Evolutionary conservation across 2,888 invertebrate genomes (phyloP).

Genomic region (Lumbricus terrestris): DNA sequence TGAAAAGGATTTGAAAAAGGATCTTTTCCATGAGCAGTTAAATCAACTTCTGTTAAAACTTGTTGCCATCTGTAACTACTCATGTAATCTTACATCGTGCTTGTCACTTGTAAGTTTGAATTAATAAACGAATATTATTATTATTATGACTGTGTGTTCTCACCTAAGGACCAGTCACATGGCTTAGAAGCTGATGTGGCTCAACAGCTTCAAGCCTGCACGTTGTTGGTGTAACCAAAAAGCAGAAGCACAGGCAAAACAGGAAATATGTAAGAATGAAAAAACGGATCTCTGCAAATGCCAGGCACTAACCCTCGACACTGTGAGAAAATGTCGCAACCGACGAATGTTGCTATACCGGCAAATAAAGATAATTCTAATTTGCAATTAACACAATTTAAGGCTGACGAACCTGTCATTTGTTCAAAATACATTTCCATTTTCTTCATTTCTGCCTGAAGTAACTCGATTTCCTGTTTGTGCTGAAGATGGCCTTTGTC

Average conservation of each 20-base stretch:
- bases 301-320: not conserved
- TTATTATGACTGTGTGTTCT: no score
- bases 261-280: no score
- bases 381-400: not conserved
- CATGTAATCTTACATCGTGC: no score
- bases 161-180: no score
- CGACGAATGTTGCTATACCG: no score
- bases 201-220: not conserved
- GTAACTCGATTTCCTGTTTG: not conserved
- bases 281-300: not conserved
- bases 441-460: not conserved
- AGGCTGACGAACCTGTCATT: not conserved
- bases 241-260: not conserved
- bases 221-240: not conserved
- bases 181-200: no score
- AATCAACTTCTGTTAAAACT: no score
- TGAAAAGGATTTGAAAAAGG: no score
- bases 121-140: no score
- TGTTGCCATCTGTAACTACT: no score
- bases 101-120: no score
- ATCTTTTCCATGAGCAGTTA: no score
- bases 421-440: not conserved
- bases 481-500: not conserved
- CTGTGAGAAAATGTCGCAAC: not conserved
- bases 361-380: not conserved